These are phyloP conservation scores for Agrotis ipsilon DNA, from an alignment of 2,888 invertebrate genomes.

Conservation along the genomic window DNA sequence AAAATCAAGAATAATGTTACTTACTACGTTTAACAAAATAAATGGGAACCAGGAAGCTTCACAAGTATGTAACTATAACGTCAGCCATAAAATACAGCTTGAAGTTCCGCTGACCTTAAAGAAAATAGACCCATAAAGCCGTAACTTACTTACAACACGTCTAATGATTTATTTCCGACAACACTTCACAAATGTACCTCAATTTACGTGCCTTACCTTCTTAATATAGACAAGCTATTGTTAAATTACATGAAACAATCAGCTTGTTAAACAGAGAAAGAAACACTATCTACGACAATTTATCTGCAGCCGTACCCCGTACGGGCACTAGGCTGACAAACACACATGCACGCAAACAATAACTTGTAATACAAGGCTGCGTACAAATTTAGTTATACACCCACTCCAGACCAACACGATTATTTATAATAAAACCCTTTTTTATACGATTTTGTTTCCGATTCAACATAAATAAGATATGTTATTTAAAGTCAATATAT, in stretches of 20 bases:
- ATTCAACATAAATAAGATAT: conserved; percentile 92
- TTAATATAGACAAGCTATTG: conserved; percentile 54
- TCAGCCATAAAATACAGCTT: conserved; percentile 18
- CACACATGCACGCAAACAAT: conserved; percentile 74
- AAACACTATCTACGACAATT: conserved; percentile 85
- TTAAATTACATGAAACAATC: conserved; percentile 49
- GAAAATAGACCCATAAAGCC: conserved; percentile 23
- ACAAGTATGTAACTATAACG: conserved; percentile 4
- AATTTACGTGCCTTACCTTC: conserved; percentile 44
- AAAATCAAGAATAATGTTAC: background rate
- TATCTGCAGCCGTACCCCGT: conserved; percentile 76
- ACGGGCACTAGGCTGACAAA: conserved; percentile 65
- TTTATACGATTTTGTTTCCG: conserved; percentile 90
- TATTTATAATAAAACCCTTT: conserved; percentile 88
- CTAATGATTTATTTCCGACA: conserved; percentile 51
- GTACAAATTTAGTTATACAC: conserved; percentile 90
- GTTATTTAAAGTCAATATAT: conserved; percentile 91
- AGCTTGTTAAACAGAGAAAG: conserved; percentile 79
- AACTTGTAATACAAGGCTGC: conserved; percentile 84
- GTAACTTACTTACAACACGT: conserved; percentile 23
- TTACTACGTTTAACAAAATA: background rate
- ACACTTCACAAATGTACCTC: conserved; percentile 34
- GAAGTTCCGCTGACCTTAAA: conserved; percentile 37
- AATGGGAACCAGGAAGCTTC: conserved; percentile 17
- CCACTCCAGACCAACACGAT: conserved; percentile 82